Evolutionary conservation across 2,113 vertebrate species (phyloP).

Genomic region (Dipodomys spectabilis): DNA sequence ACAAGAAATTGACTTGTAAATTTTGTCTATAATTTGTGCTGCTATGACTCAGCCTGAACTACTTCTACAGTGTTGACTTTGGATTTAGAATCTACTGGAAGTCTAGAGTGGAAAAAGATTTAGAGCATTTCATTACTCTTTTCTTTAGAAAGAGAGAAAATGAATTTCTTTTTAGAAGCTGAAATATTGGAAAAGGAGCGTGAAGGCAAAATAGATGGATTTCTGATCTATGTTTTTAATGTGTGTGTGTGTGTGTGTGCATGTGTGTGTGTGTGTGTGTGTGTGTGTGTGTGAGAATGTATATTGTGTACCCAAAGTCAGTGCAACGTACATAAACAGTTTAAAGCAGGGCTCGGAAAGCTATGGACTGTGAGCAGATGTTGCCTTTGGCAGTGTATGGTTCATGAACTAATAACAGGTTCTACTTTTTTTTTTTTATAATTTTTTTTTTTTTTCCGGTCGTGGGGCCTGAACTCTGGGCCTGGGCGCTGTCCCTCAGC

Average conservation of each 20-base stretch:
- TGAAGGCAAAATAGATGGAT: neutral
- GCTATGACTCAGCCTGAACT: neutral
- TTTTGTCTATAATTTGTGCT: neutral
- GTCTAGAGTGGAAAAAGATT: neutral
- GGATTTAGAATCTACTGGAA: constrained; percentile 17
- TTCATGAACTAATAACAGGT: neutral
- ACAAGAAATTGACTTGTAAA: neutral
- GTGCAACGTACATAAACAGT: neutral
- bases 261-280: neutral
- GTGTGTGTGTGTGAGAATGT: neutral
- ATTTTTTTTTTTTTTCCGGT: too few species aligned
- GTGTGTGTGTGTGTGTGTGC: neutral
- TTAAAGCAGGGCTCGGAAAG: neutral
- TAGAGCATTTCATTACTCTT: neutral
- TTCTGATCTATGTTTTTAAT: neutral
- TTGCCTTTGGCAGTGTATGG: neutral
- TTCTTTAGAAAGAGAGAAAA: neutral
- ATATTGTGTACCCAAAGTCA: neutral
- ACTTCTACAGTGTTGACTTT: neutral
- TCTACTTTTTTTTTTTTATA: too few species aligned
- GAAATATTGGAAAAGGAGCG: neutral
- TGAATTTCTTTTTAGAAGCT: neutral
- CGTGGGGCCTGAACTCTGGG: too few species aligned
- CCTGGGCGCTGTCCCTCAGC: too few species aligned
- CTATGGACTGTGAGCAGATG: neutral